A percentile compares a stretch with the other conserved stretches of the same genome.
Evolutionary conservation across 2,113 vertebrate genomes (phyloP).

Genomic region (Rhadina sibilatrix): DNA sequence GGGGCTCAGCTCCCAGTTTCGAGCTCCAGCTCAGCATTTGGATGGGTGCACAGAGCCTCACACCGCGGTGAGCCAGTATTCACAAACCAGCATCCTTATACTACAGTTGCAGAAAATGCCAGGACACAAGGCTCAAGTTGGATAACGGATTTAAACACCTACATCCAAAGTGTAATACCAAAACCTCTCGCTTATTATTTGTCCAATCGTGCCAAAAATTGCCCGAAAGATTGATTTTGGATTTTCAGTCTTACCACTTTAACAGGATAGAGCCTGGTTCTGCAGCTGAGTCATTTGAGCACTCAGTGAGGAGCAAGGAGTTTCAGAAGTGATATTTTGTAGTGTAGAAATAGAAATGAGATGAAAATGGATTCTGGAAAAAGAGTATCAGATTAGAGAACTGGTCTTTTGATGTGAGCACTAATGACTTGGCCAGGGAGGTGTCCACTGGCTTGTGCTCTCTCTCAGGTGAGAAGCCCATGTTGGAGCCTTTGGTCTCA

Average conservation of each 20-base stretch:
- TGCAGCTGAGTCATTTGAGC: not conserved
- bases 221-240: not conserved
- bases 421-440: not conserved
- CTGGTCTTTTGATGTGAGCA: not conserved
- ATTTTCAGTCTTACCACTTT: not conserved
- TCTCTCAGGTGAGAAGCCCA: not conserved
- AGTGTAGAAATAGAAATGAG: not conserved
- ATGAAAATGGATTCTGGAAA: not conserved
- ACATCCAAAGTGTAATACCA: not conserved
- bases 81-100: not conserved
- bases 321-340: not conserved
- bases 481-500: not conserved
- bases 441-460: not conserved
- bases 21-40: accelerated
- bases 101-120: not conserved
- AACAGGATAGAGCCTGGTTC: not conserved
- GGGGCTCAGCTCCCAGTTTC: not conserved
- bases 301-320: not conserved
- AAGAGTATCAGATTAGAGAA: not conserved
- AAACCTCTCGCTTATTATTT: not conserved
- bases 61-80: accelerated
- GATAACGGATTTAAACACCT: not conserved
- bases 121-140: not conserved
- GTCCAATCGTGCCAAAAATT: not conserved
- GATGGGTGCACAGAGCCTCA: accelerated